Base-by-base conservation (phyloP, 2,888 invertebrate species). In the Oscheius onirici region DNA sequence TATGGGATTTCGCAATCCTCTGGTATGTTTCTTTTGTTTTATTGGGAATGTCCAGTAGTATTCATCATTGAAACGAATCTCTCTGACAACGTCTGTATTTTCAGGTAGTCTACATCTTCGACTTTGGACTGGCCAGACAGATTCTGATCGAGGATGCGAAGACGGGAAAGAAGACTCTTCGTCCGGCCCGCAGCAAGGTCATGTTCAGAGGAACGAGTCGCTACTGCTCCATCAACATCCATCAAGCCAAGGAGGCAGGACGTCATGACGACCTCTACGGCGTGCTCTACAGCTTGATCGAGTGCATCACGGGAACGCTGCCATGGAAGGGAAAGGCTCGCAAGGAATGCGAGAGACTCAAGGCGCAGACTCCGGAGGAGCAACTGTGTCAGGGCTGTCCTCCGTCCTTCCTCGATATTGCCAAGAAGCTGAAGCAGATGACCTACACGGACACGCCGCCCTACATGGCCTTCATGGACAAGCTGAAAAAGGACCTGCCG, bases 141-240 rank as follows among this genome's bases (percentile, higher is more conserved):
- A 83, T 84, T 28, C 65, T 81, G 68, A 51, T 79, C 3, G 60
- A 69, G 11, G 80, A 83, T 95, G n/a, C 22, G 54, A 55, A 55
- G 54, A 52, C n/a, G 22, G 97, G 20, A 95, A 99, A 26, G 95
- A 40, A 75, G 70, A 77, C 72, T 43, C 75, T 84, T 13, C 77
- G 84, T 11, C 82, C 83, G 55, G 80, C 84, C 34, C 70, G 84
- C 3, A 73, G 43, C 54, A 84, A 83, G 73, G 49, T 63, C n/a
- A 63, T 63, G 63, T 63, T 63, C 63, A 91, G 97, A 83, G 91
- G 91, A 20, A 99, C 97, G 15, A 97, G 99, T 22, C 92, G 97
- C 52, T 99, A 99, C 90, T 97, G 97, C 74, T 97, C 96, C 22
- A 93, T 97, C 74, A 99, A 97, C 91, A 97, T 97, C 52, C 97